Evolutionary conservation across 2,113 vertebrate species (phyloP).

Genomic region (Planiliza haematocheilus): DNA sequence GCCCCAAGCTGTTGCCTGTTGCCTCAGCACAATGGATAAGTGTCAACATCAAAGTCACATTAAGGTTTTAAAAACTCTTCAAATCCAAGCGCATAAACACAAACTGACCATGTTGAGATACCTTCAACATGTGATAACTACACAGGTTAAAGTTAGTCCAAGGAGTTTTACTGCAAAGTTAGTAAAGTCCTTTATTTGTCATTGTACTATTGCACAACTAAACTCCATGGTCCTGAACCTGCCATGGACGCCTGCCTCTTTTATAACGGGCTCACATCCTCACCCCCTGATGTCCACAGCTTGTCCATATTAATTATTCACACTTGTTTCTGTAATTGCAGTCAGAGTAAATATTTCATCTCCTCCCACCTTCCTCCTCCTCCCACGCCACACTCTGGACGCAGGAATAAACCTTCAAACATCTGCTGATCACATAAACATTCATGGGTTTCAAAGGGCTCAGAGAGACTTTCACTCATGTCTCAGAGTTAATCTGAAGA

Average conservation of each 20-base stretch:
- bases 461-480: too few species aligned
- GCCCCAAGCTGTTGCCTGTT: too few species aligned
- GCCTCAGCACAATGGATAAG: neutral
- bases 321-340: conserved; percentile 1
- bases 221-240: too few species aligned
- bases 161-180: neutral
- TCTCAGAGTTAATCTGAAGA: too few species aligned
- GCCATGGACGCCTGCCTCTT: too few species aligned
- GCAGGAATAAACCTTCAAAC: too few species aligned
- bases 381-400: too few species aligned
- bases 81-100: neutral
- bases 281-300: neutral
- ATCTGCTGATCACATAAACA: too few species aligned
- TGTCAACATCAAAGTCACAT: neutral
- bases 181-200: too few species aligned
- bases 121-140: neutral
- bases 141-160: conserved; percentile 1
- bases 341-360: conserved; percentile 12
- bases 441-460: too few species aligned
- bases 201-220: too few species aligned
- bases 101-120: neutral
- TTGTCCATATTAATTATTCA: conserved; percentile 31
- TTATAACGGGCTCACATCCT: too few species aligned
- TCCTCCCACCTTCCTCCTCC: neutral
- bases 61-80: neutral